Evolutionary conservation across 2,113 vertebrate genomes (phyloP).

Genomic region (Trogon surrucura): DNA sequence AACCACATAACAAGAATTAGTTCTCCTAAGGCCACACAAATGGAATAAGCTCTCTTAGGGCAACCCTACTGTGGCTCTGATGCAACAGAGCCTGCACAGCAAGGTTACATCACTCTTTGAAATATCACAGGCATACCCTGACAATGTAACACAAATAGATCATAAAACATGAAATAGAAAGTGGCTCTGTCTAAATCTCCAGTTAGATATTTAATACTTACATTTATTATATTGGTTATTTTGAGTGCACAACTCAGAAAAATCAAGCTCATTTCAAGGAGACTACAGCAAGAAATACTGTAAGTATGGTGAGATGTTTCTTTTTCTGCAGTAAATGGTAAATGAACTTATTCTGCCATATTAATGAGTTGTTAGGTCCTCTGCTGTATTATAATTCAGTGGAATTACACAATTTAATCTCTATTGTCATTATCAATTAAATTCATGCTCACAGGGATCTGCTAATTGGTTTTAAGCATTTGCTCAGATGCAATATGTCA

Average conservation of each 20-base stretch:
- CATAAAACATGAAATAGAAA: neutral
- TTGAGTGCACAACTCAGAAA: slow-evolving; percentile 1
- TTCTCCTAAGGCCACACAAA: neutral
- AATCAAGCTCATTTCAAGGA: neutral
- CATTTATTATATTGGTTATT: slow-evolving; percentile 19
- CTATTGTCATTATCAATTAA: neutral
- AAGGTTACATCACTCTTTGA: slow-evolving; percentile 8
- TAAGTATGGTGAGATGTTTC: neutral
- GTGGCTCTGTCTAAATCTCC: neutral
- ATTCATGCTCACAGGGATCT: neutral
- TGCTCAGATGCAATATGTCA: neutral
- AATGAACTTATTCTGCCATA: neutral
- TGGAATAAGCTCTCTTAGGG: neutral
- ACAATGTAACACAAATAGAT: neutral
- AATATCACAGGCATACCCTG: neutral
- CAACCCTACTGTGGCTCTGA: neutral
- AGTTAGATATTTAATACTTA: slow-evolving; percentile 14
- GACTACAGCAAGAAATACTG: neutral
- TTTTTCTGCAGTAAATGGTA: neutral
- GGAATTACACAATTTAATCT: neutral
- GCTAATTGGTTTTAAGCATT: neutral
- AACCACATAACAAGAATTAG: neutral
- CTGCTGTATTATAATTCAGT: neutral
- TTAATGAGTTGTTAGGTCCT: neutral
- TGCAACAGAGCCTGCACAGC: slow-evolving; percentile 6